Percentiles rank a stretch among this genome's conserved stretches.
These are phyloP conservation scores for Coregonus suidteri DNA, from an alignment of 2,797 vertebrate genomes.

Conservation along the genomic window DNA sequence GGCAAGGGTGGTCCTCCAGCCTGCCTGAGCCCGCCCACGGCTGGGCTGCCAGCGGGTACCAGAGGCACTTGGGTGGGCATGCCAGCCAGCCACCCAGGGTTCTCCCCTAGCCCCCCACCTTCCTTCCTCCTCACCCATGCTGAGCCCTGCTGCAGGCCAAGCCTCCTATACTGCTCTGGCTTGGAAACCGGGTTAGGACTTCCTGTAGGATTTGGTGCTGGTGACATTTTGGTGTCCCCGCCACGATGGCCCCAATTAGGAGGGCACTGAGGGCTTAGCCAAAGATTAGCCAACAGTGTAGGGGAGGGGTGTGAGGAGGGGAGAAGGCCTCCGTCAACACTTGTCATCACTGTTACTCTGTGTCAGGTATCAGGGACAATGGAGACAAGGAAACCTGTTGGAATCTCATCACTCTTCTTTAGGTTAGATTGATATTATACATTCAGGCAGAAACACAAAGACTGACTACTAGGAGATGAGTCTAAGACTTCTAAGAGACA, in stretches of 20 bases:
- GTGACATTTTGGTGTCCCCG: not conserved
- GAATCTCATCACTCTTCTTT: constrained; percentile 31
- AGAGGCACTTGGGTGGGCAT: constrained; percentile 44
- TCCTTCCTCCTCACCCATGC: not conserved
- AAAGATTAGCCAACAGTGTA: constrained; percentile 25
- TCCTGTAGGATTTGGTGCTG: not conserved
- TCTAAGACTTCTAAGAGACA: constrained; percentile 60
- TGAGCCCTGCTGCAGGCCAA: not conserved
- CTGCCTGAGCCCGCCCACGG: constrained; percentile 18
- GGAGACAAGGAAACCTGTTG: not conserved
- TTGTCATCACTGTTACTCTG: not conserved
- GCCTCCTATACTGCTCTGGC: not conserved
- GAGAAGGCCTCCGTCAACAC: not conserved
- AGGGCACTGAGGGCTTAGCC: constrained; percentile 33
- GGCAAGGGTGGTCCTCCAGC: constrained; percentile 67
- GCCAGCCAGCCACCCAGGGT: constrained; percentile 26
- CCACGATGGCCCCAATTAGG: constrained; percentile 26
- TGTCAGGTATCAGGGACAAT: too few species aligned
- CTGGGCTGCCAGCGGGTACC: constrained; percentile 64
- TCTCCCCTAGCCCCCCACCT: not conserved
- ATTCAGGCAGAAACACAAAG: not conserved
- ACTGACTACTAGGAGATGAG: constrained; percentile 13
- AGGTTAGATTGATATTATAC: not conserved
- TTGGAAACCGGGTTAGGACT: not conserved
- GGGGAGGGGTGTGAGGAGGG: not conserved